A percentile compares a stretch with the other conserved stretches of the same genome.
Evolutionary conservation across 2,888 invertebrate genomes (phyloP).

Genomic region (Baronia brevicornis): DNA sequence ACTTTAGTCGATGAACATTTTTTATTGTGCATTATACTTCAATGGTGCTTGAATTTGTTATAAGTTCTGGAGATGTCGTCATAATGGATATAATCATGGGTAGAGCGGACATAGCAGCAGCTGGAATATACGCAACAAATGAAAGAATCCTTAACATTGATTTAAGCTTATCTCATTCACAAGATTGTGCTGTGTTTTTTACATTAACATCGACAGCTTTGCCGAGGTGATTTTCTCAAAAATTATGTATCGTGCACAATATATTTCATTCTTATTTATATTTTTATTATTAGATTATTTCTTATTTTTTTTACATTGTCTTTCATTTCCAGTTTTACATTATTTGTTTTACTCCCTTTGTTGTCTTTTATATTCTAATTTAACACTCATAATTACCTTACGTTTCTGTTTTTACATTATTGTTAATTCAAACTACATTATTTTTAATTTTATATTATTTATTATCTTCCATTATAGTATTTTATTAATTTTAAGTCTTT

Average conservation of each 20-base stretch:
- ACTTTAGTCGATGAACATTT: no score
- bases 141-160: conserved; percentile 73
- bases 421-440: no score
- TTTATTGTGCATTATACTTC: not conserved
- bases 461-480: not conserved
- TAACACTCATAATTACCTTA: no score
- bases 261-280: no score
- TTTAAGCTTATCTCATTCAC: conserved; percentile 78
- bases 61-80: conserved; percentile 78
- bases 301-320: no score
- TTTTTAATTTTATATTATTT: no score
- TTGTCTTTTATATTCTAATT: no score
- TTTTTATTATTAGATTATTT: no score
- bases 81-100: conserved; percentile 68
- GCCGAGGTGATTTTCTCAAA: conserved; percentile 72
- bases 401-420: no score
- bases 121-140: conserved; percentile 81
- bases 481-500: not conserved
- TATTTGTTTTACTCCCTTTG: no score
- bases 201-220: conserved; percentile 86
- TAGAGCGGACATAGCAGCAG: conserved; percentile 80
- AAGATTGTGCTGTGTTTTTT: conserved; percentile 86
- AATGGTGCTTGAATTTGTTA: not conserved
- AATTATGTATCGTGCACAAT: no score
- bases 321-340: no score